Base-by-base conservation (phyloP, 2,888 invertebrate genomes). In the Rhaphigaster nebulosa region DNA sequence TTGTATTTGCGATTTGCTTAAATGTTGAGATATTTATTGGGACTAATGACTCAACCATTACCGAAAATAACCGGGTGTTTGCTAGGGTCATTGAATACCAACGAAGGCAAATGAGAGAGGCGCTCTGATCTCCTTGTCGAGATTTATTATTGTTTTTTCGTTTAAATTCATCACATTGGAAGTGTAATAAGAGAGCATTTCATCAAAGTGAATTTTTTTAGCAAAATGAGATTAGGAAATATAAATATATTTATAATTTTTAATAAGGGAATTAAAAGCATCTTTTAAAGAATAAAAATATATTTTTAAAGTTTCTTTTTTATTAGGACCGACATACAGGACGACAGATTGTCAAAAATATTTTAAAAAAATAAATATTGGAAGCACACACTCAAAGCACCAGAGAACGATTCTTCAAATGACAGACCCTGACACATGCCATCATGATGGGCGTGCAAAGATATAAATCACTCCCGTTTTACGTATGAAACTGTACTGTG, bases 21-120 rank as follows among this genome's bases (percentile, higher is more conserved):
- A 23, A 54, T 54, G 20, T 54, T 54, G 20, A 23, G 23, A 23
- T 10, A 1, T 54, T 54, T 54, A 23, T n/a, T n/a, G n/a, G 60
- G n/a, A n/a, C 60, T 60, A 60, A 60, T 60, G 60, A 60, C 60
- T n/a, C n/a, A 60, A 8, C n/a, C n/a, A 60, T 60, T 60, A 60
- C 60, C 1, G 26, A n/a, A 15, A n/a, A 4, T 60, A 60, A 60
- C n/a, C n/a, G 60, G n/a, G 60, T n/a, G n/a, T 20, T 5, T 60
- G n/a, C n/a, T 60, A n/a, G 26, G 60, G 60, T n/a, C 60, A 60
- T 60, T 60, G 60, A 60, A 60, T 60, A 4, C 60, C 60, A 60
- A 60, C 60, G 60, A 60, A n/a, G 60, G 60, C 60, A 60, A 60
- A 60, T 60, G 60, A 60, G n/a, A n/a, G n/a, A n/a, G 60, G n/a